Evolutionary conservation across 2,113 vertebrate species (phyloP).

Genomic region (Odocoileus hemionus): DNA sequence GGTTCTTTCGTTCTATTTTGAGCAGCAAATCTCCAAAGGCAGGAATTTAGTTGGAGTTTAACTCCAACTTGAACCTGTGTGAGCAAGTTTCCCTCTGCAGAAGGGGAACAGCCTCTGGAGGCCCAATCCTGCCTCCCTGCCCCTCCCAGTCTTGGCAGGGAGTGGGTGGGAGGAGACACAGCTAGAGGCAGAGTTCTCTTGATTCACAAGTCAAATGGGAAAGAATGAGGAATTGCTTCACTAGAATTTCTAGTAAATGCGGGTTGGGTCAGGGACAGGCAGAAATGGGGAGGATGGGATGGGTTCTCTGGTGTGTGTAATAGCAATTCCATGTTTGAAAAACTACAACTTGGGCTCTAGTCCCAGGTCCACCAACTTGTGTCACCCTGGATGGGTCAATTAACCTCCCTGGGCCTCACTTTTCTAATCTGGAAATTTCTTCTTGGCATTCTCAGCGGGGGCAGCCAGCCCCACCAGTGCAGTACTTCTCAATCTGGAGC

Average conservation of each 20-base stretch:
- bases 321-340: conserved; percentile 7
- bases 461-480: not conserved
- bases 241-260: not conserved
- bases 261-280: not conserved
- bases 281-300: not conserved
- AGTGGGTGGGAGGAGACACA: not conserved
- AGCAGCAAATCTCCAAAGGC: conserved; percentile 23
- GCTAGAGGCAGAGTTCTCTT: not conserved
- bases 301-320: not conserved
- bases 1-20: conserved; percentile 19
- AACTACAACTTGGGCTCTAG: not conserved
- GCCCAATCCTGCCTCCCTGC: not conserved
- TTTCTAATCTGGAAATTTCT: not conserved
- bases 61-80: not conserved
- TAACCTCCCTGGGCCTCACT: not conserved
- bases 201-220: not conserved
- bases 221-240: not conserved
- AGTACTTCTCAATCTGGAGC: not conserved
- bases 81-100: conserved; percentile 32
- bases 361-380: not conserved
- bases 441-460: not conserved
- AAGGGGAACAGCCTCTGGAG: not conserved
- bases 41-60: conserved; percentile 21
- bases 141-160: not conserved
- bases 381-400: not conserved